phyloP scores from a whole-genome alignment of 2,113 vertebrate species.

The Tragelaphus imberbis region DNA sequence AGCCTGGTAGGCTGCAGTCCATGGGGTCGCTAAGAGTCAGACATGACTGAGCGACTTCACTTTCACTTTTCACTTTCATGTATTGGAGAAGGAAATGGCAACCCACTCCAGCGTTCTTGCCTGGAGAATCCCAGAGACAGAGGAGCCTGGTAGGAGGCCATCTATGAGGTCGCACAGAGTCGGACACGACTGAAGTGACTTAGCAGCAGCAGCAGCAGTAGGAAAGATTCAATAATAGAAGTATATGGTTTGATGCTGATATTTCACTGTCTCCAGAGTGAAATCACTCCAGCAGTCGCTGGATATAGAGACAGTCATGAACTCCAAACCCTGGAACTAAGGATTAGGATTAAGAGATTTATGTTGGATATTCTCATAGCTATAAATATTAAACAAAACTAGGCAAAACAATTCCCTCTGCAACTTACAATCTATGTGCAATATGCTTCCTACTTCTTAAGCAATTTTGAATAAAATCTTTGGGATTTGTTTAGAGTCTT shows the following conservation, averaged over 20 bases:
- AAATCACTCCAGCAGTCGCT: background rate
- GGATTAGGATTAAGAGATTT: background rate
- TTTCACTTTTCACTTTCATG: too few relatives aligned
- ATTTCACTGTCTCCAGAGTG: background rate
- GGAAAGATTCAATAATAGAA: background rate
- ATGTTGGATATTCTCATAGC: background rate
- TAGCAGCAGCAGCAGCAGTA: too few relatives aligned
- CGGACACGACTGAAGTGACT: too few relatives aligned
- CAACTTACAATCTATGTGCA: too few relatives aligned
- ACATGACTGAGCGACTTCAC: too few relatives aligned
- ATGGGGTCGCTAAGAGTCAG: too few relatives aligned
- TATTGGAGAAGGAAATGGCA: too few relatives aligned
- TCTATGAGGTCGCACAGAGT: too few relatives aligned
- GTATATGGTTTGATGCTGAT: background rate
- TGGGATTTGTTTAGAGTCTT: background rate
- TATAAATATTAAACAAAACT: slow-evolving; percentile 30
- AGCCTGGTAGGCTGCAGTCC: too few relatives aligned
- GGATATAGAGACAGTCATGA: background rate
- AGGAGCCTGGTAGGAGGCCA: too few relatives aligned
- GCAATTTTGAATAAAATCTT: background rate
- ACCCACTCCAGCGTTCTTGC: too few relatives aligned
- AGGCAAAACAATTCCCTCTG: background rate
- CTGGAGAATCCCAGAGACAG: too few relatives aligned
- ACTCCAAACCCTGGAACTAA: background rate
- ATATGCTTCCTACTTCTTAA: background rate